phyloP scores from a whole-genome alignment of 2,888 invertebrate species.

The Aphidoletes aphidimyza region DNA sequence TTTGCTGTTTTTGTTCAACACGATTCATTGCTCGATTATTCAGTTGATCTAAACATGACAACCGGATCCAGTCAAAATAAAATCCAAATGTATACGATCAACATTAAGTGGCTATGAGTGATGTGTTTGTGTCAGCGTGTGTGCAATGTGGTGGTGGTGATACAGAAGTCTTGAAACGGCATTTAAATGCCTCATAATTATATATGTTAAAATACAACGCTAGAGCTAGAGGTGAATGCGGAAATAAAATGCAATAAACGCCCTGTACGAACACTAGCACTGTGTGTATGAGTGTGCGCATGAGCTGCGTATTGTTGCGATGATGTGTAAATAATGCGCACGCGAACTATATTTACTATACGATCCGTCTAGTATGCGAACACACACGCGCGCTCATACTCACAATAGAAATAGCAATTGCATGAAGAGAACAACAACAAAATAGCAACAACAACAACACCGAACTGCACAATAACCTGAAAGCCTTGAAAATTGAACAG shows the following conservation, averaged over 20 bases:
- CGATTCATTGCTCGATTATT: not conserved
- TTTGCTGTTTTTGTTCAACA: not conserved
- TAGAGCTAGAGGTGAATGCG: conserved; percentile 35
- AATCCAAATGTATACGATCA: not conserved
- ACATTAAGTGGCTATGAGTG: not conserved
- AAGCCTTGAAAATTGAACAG: not conserved
- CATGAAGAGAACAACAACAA: not conserved
- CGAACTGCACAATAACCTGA: conserved; percentile 30
- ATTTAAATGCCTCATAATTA: conserved; percentile 50
- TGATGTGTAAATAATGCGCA: not conserved
- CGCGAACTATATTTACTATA: conserved; percentile 19
- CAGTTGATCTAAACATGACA: not conserved
- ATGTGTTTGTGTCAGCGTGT: not conserved
- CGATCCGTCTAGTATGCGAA: too few relatives aligned
- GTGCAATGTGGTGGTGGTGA: conserved; percentile 3
- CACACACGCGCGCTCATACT: too few relatives aligned
- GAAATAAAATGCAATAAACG: conserved; percentile 50
- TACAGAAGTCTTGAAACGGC: conserved; percentile 47
- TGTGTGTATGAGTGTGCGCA: not conserved
- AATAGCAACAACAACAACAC: not conserved
- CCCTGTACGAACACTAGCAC: not conserved
- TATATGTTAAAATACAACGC: conserved; percentile 29
- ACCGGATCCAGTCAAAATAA: not conserved
- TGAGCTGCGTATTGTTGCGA: not conserved
- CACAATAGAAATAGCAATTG: conserved; percentile 15